Base-by-base conservation (phyloP, 2,113 vertebrate genomes). In the Phyllopteryx taeniolatus region DNA sequence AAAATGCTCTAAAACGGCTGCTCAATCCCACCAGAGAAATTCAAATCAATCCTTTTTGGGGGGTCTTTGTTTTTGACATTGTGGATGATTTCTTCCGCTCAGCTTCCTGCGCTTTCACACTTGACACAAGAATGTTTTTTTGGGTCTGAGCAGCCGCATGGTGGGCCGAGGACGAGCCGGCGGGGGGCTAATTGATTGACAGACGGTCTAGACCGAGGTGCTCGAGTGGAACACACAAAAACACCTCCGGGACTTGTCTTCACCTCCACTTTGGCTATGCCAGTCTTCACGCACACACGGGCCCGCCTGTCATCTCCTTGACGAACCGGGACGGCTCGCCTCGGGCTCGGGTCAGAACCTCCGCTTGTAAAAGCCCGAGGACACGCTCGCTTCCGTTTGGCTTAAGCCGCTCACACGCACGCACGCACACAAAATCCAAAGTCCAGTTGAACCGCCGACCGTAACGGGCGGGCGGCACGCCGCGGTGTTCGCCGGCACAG, bases 221-320 rank as follows among this genome's bases (percentile, higher is more conserved):
- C 84, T 88, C 80, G 47, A 33, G 69, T 83, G 89, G 81, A 87
- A 90, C 84, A 27, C 8, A 3, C 47, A 56, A 72, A 63, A 11
- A 75, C 74, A 77, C 88, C 70, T 56, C 73, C 44, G 83, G 76
- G 87, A 85, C 81, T 77, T 85, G 76, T 77, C 59, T 22, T 84
- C 82, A 85, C 84, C 84, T 86, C 76, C 69, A 81, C 82, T 81
- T 84, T 81, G 83, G 60, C 68, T 57, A 72, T 87, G 86, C 88
- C 88, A 88, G 82, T 70, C 84, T 81, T 83, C 79, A 71, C 71
- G 60, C 74, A 75, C 73, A 65, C 35, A 57, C 56, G 71, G 64
- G 69, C 69, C 35, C 72, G 79, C 61, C 43, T 8, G 44, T 78
- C 74, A 87, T 83, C 78, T 78, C 73, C 43, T 56, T 84, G 85